Conservation (phyloP, 2,888 invertebrate genomes). For the Panzeria rudis region DNA sequence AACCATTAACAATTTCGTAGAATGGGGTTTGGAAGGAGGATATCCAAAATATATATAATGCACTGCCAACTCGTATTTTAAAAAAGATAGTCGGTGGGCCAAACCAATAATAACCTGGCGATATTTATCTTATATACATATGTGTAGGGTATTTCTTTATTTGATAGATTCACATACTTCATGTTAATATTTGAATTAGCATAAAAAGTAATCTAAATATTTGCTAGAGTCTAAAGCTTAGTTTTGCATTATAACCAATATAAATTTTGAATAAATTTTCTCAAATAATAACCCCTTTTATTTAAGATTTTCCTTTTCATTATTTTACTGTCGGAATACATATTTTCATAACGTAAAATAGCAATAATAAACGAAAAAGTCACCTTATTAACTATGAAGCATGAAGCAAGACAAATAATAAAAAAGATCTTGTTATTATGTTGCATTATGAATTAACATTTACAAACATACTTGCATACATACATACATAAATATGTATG, state of each 20-base stretch:
- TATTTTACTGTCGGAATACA: slow-evolving; percentile 12
- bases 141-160: not conserved
- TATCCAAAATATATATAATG: no score
- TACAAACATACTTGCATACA: slow-evolving; percentile 1
- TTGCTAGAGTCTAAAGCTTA: not conserved
- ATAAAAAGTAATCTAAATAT: slow-evolving; percentile 32
- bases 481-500: not conserved
- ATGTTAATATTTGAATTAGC: slow-evolving; percentile 23
- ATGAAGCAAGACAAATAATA: slow-evolving; percentile 70
- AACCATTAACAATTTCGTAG: no score
- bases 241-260: not conserved
- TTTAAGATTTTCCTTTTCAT: slow-evolving; percentile 18
- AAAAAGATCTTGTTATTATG: slow-evolving; percentile 54
- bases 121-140: no score
- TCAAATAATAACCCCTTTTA: slow-evolving; percentile 19
- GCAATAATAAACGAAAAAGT: slow-evolving; percentile 48
- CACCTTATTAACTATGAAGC: slow-evolving; percentile 74
- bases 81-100: no score
- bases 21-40: no score
- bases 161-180: not conserved
- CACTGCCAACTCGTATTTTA: no score
- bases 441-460: slow-evolving; percentile 61
- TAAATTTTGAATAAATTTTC: slow-evolving; percentile 56
- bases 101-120: no score
- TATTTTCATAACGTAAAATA: slow-evolving; percentile 28